These are phyloP conservation scores for Elgaria multicarinata DNA, from an alignment of 2,113 vertebrate genomes.

Conservation along the genomic window DNA sequence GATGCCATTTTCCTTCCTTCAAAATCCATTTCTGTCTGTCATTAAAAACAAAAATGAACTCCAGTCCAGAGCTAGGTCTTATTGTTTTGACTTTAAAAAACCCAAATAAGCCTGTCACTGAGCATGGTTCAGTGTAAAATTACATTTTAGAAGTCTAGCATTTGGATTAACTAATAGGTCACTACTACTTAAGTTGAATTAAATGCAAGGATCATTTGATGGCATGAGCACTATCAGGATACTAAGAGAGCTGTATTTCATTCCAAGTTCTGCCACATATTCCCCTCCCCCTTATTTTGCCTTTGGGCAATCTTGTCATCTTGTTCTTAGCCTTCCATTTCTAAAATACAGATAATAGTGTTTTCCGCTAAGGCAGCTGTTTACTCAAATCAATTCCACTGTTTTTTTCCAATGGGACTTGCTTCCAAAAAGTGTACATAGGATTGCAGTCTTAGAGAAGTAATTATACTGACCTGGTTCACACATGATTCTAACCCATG, in stretches of 20 bases:
- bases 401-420: neutral
- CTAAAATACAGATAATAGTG: neutral
- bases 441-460: neutral
- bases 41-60: neutral
- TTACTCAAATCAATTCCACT: neutral
- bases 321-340: neutral
- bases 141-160: neutral
- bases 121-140: neutral
- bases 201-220: neutral
- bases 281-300: neutral
- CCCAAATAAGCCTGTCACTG: neutral
- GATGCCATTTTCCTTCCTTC: neutral
- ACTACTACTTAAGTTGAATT: neutral
- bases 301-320: neutral
- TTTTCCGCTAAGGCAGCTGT: neutral
- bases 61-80: neutral
- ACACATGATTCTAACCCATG: too few relatives aligned
- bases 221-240: neutral
- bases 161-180: neutral
- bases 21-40: neutral
- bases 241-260: neutral
- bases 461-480: neutral
- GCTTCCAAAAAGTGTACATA: neutral
- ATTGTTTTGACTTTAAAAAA: conserved; percentile 10
- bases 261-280: neutral